phyloP scores from a whole-genome alignment of 2,113 vertebrate genomes.

The Typhlomys cinereus region DNA sequence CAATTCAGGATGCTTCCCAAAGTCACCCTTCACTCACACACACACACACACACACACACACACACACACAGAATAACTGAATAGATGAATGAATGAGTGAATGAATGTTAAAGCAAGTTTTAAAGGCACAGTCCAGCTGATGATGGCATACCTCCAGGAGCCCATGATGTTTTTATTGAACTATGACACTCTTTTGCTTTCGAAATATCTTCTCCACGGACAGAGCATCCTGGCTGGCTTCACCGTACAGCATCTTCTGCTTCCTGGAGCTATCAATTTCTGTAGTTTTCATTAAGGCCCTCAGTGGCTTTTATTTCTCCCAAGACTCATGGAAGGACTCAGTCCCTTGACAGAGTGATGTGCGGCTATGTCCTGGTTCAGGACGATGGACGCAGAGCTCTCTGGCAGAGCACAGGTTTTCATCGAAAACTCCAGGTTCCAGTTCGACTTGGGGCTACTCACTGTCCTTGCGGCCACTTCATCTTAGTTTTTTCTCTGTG shows the following conservation, averaged over 20 bases:
- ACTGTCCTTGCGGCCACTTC: too few relatives aligned
- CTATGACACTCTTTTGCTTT: conserved; percentile 6
- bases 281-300: background rate
- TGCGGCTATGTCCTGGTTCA: background rate
- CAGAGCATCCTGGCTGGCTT: background rate
- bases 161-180: background rate
- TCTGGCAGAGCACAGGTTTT: background rate
- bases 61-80: too few relatives aligned
- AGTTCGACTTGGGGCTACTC: background rate
- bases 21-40: too few relatives aligned
- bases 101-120: too few relatives aligned
- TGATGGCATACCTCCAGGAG: too few relatives aligned
- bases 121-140: too few relatives aligned
- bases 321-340: background rate
- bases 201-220: background rate
- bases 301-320: background rate
- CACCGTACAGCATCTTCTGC: background rate
- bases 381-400: background rate
- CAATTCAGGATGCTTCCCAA: too few relatives aligned
- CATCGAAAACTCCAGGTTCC: background rate
- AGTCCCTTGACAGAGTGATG: background rate
- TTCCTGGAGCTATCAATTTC: background rate
- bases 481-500: background rate
- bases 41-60: too few relatives aligned
- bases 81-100: too few relatives aligned